Evolutionary conservation across 2,113 vertebrate species (phyloP), one percentile per base, ranked within the genome.

Genomic region (Atrichornis clamosus): DNA sequence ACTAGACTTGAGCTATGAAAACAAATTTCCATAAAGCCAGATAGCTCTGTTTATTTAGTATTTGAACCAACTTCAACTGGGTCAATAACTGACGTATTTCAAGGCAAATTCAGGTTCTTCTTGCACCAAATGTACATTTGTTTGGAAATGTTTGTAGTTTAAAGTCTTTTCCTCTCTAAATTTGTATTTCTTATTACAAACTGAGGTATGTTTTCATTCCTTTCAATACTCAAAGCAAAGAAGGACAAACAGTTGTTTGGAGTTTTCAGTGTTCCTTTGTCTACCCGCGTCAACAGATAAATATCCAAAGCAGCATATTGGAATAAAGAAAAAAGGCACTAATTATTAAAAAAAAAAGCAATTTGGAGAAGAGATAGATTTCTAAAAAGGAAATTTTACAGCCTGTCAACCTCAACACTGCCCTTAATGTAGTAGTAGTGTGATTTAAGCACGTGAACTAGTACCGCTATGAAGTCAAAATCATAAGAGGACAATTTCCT

Each of bases 311-410:
- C 3, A 5, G 21, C 6, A 1, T 47, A 19, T 21, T 77, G 68
- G 28, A 80, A 47, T 60, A 84, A 83, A 41, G 41, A 1, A 64
- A 59, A 72, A 85, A 39, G 3, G 13, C 26, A 56, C 62, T 56
- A 37, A 73, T 89, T 75, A 64, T 20, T 88, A 70, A 0, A 62
- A 56, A 81, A 85, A 69, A 58, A 41, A 0, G 58, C 33, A 74
- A 23, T 52, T 93, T 55, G 60, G 42, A 91, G 63, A 79, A 85
- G 3, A 74, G 46, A 65, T 32, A 82, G 78, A 73, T 90, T 91
- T 94, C 47, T 94, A 44, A 89, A 97, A 41, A 42, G 62, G 82
- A 50, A 83, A 50, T 91, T 94, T 96, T 94, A 90, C 79, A 90
- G 78, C 90, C 91, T 96, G 90, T 85, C 84, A 86, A 41, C 78